Conservation (phyloP, 2,797 vertebrate species). For the Phaenicophaeus curvirostris region DNA sequence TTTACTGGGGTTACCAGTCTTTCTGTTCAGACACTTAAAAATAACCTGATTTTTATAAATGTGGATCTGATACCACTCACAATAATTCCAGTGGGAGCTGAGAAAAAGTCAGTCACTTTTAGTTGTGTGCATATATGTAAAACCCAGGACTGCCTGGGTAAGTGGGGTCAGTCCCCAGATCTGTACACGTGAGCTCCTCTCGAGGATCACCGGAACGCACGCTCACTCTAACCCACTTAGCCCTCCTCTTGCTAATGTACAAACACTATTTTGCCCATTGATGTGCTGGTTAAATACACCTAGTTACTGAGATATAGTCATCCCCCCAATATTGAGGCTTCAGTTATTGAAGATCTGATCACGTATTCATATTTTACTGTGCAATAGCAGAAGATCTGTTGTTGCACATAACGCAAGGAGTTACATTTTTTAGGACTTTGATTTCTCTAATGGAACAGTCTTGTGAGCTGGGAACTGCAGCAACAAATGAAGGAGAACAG, state of each 20-base stretch:
- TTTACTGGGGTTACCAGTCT: neutral
- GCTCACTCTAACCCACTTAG: neutral
- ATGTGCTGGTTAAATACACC: neutral
- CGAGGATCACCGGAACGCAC: neutral
- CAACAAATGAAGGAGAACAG: neutral
- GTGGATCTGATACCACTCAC: neutral
- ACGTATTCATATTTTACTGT: neutral
- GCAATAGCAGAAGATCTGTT: neutral
- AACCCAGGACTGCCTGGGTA: neutral
- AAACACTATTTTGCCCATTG: neutral
- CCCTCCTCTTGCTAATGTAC: neutral
- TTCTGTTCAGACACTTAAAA: neutral
- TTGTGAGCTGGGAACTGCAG: neutral
- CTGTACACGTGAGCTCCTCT: neutral
- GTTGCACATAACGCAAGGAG: neutral
- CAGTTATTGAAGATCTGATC: neutral
- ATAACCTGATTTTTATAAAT: neutral
- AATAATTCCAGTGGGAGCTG: neutral
- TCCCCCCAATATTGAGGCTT: neutral
- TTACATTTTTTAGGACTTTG: neutral
- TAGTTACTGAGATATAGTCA: neutral
- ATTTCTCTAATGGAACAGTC: neutral
- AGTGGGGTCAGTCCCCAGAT: neutral
- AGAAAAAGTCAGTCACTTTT: neutral
- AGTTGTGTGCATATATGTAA: neutral